phyloP scores from a whole-genome alignment of 2,888 invertebrate species.

The Eueremaeus valkanovi region DNA sequence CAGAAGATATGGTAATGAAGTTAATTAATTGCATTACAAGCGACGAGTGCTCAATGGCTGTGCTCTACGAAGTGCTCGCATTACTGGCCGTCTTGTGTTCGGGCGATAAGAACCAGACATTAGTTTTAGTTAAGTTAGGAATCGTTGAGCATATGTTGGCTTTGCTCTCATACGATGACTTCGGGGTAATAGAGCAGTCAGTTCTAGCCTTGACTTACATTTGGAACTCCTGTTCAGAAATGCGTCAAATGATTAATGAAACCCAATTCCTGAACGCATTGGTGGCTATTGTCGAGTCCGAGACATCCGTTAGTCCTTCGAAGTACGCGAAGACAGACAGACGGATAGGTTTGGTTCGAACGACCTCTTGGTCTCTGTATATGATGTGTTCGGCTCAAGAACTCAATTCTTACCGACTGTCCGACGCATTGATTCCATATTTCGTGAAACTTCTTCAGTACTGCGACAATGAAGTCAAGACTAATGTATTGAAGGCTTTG shows the following conservation, averaged over 20 bases:
- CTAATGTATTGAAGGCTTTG: neutral
- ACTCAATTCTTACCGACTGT: neutral
- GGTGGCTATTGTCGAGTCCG: neutral
- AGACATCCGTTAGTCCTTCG: slow-evolving; percentile 16
- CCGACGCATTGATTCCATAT: neutral
- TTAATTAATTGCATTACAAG: neutral
- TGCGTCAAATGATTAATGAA: neutral
- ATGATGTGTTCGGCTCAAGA: neutral
- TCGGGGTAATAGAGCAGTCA: neutral
- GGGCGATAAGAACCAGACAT: neutral
- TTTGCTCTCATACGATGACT: neutral
- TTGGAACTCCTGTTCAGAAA: neutral
- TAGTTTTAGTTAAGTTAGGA: neutral
- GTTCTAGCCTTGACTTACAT: neutral
- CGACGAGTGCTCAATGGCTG: slow-evolving; percentile 1
- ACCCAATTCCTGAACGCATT: neutral
- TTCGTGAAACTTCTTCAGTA: neutral
- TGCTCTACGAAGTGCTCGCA: slow-evolving; percentile 6
- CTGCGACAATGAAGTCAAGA: neutral
- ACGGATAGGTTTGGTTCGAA: neutral
- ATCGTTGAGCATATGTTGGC: neutral
- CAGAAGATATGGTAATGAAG: neutral
- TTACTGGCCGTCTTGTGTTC: neutral
- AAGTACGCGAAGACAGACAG: neutral
- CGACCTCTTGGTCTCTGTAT: neutral